phyloP scores from a whole-genome alignment of 2,797 vertebrate species.

The Xiphophorus birchmanni region DNA sequence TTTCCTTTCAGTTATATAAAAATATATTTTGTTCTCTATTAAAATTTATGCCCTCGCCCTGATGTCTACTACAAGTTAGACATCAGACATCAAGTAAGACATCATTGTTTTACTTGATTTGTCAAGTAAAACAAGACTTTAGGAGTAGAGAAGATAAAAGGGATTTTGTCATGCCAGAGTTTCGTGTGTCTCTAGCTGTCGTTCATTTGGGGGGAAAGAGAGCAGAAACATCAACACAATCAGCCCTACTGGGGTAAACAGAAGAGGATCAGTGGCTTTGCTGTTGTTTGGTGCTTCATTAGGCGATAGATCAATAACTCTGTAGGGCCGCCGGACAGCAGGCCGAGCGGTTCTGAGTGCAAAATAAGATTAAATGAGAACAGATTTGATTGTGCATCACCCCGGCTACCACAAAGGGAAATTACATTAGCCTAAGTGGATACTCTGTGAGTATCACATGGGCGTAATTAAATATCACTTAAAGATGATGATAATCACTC shows the following conservation, averaged over 20 bases:
- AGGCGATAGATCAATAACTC: constrained; percentile 30
- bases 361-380: constrained; percentile 64
- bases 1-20: background rate
- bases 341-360: constrained; percentile 36
- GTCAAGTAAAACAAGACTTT: background rate
- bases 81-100: too few species aligned
- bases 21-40: background rate
- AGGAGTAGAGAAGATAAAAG: background rate
- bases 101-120: background rate
- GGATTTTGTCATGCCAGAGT: background rate
- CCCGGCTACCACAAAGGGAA: constrained; percentile 33
- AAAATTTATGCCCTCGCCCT: background rate
- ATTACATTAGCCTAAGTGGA: constrained; percentile 46
- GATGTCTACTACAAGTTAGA: too few species aligned
- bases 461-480: constrained; percentile 33
- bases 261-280: background rate
- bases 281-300: background rate
- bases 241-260: background rate
- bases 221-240: background rate
- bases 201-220: background rate
- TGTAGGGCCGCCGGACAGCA: constrained; percentile 21
- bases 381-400: constrained; percentile 57
- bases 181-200: background rate
- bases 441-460: constrained; percentile 40
- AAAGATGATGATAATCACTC: constrained; percentile 18